Evolutionary conservation across 92 coral and sea anemone genomes (phyloP).

Genomic region (Porites divaricata): DNA sequence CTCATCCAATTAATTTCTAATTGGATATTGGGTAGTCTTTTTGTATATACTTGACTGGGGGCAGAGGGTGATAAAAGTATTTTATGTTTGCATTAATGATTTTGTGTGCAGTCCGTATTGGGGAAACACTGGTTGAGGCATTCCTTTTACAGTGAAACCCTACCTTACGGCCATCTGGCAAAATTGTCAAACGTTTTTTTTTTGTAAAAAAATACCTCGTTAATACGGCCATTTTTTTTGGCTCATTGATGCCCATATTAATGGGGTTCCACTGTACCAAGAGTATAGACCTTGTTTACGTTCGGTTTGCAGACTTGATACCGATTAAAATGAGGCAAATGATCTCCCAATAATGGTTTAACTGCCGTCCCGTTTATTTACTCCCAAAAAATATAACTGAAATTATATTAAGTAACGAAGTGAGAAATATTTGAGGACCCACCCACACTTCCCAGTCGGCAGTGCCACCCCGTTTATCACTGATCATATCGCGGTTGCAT

Average conservation of each 20-base stretch:
- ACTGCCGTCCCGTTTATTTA: neutral
- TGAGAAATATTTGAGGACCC: neutral
- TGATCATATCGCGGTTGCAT: neutral
- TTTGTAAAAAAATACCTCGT: no score
- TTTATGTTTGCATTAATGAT: neutral
- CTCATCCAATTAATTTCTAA: no score
- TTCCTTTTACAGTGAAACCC: neutral
- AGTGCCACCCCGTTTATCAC: neutral
- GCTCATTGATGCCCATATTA: neutral
- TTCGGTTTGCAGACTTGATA: neutral
- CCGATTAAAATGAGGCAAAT: neutral
- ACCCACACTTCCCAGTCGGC: neutral
- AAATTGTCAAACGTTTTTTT: no score
- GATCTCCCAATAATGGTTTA: neutral
- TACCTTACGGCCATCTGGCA: no score
- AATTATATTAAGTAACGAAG: neutral
- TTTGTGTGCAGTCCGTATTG: neutral
- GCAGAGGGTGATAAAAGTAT: neutral
- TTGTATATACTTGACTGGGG: neutral
- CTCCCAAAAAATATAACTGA: neutral
- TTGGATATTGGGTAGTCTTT: no score
- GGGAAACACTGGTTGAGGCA: constrained; percentile 3
- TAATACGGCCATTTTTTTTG: no score
- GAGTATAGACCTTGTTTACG: neutral
- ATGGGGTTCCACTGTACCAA: neutral